phyloP scores from a whole-genome alignment of 2,888 invertebrate species.

The Argyra leucocephala region DNA sequence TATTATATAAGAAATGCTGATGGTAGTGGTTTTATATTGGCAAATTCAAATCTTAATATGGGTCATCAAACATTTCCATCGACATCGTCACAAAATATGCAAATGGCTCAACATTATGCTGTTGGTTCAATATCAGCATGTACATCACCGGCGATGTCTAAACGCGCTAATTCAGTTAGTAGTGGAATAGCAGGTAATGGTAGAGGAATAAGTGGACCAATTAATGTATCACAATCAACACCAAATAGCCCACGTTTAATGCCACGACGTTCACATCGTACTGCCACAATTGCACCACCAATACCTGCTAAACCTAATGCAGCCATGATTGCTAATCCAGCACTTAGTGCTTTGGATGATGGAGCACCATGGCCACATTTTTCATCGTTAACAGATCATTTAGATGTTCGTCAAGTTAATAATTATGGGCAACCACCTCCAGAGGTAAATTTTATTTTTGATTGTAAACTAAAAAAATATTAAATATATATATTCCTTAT shows the following conservation, averaged over 20 bases:
- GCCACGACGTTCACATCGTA: slow-evolving; percentile 49
- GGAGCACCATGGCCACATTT: slow-evolving; percentile 42
- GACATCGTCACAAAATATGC: slow-evolving; percentile 27
- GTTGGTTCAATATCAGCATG: slow-evolving; percentile 34
- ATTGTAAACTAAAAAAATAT: background rate
- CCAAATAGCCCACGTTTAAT: slow-evolving; percentile 64
- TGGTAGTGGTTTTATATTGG: slow-evolving; percentile 25
- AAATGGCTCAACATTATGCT: slow-evolving; percentile 24
- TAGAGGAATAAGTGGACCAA: slow-evolving; percentile 9
- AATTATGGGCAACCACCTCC: slow-evolving; percentile 43
- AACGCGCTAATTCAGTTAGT: slow-evolving; percentile 39
- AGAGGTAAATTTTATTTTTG: slow-evolving; percentile 32
- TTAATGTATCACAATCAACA: slow-evolving; percentile 48
- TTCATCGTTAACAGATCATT: slow-evolving; percentile 37
- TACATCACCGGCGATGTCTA: slow-evolving; percentile 37
- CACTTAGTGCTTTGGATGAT: slow-evolving; percentile 34
- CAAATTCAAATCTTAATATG: slow-evolving; percentile 15
- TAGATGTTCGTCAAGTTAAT: slow-evolving; percentile 41
- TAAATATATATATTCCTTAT: background rate
- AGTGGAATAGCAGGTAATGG: slow-evolving; percentile 30
- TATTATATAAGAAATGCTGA: slow-evolving; percentile 34
- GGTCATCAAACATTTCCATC: slow-evolving; percentile 38
- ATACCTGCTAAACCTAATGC: slow-evolving; percentile 36
- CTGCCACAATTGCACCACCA: slow-evolving; percentile 29
- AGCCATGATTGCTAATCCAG: slow-evolving; percentile 30